These are phyloP conservation scores for Troides oblongomaculatus DNA, from an alignment of 2,888 invertebrate species.

Conservation along the genomic window DNA sequence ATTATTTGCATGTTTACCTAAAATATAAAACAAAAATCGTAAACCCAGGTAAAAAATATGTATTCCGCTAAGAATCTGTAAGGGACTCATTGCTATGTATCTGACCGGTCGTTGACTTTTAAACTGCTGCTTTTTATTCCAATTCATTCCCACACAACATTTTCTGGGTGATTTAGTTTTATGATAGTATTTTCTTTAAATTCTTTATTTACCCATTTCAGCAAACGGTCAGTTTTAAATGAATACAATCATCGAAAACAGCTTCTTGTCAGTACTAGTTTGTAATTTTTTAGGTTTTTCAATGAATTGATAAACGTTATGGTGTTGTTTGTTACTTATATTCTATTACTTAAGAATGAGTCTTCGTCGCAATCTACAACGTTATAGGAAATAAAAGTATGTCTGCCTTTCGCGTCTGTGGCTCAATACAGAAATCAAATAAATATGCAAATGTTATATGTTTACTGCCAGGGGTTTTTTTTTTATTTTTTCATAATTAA, in stretches of 20 bases:
- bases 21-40: not conserved
- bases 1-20: not conserved
- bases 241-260: not conserved
- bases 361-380: no score
- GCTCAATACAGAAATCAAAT: no score
- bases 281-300: not conserved
- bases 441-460: no score
- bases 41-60: not conserved
- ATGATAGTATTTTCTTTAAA: slow-evolving; percentile 18
- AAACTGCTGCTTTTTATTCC: slow-evolving; percentile 11
- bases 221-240: not conserved
- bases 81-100: slow-evolving; percentile 15
- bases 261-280: not conserved
- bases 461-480: no score
- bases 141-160: slow-evolving; percentile 24
- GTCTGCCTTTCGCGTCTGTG: no score
- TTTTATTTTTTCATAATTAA: no score
- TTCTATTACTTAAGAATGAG: no score
- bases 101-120: slow-evolving; percentile 24
- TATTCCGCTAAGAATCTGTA: slow-evolving; percentile 6
- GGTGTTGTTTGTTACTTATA: not conserved
- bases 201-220: slow-evolving; percentile 1
- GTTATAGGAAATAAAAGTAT: no score
- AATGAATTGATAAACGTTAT: not conserved
- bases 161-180: slow-evolving; percentile 22